Conservation (phyloP, 2,888 invertebrate species). For the Falcaria lacertinaria region DNA sequence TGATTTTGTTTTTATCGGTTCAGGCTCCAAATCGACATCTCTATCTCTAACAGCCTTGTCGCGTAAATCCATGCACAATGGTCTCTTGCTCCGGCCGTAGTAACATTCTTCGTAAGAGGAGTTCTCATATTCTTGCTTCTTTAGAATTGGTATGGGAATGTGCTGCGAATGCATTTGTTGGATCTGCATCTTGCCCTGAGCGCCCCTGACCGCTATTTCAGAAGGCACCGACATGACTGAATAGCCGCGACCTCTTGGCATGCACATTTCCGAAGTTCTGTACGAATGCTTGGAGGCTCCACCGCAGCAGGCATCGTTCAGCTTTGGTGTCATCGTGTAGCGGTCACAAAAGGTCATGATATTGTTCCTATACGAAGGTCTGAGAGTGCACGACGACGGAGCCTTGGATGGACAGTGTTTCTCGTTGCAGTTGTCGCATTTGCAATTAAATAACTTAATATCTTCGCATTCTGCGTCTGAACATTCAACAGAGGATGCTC, state of each 20-base stretch:
- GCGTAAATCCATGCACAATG: neutral
- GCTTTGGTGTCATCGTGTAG: conserved; percentile 49
- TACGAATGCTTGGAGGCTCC: conserved; percentile 10
- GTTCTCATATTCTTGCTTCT: conserved; percentile 10
- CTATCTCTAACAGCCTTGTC: conserved; percentile 24
- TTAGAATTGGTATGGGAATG: conserved; percentile 22
- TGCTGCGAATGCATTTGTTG: conserved; percentile 6
- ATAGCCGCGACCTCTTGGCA: neutral
- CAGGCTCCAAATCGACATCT: conserved; percentile 10
- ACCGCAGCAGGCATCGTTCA: conserved; percentile 41
- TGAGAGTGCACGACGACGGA: conserved; percentile 6
- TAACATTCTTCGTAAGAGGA: neutral
- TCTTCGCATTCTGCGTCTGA: conserved; percentile 12
- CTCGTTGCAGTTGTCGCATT: conserved; percentile 30
- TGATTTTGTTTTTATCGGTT: conserved; percentile 12
- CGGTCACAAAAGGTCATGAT: conserved; percentile 48
- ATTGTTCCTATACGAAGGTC: conserved; percentile 32
- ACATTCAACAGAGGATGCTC: conserved; percentile 20
- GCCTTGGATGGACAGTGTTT: conserved; percentile 23
- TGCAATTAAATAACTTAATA: conserved; percentile 22
- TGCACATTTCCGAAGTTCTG: conserved; percentile 18
- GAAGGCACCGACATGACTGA: conserved; percentile 10
- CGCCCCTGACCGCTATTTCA: conserved; percentile 20
- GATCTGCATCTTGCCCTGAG: conserved; percentile 10
- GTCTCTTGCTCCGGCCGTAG: neutral